Conservation (phyloP, 2,888 invertebrate genomes). For the Tuberolachnus salignus region DNA sequence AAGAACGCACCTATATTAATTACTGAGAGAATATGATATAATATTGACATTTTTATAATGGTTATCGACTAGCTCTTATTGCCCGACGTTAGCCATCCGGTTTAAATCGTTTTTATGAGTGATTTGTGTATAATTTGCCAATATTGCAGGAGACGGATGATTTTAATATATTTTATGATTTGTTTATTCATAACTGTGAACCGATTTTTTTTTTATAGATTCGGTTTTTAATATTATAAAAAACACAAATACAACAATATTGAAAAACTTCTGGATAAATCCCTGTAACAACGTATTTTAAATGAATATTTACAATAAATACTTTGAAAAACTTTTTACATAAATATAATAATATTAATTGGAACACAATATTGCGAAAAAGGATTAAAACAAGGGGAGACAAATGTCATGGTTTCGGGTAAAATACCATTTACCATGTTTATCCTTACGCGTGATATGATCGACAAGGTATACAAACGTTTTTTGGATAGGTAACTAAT, state of each 20-base stretch:
- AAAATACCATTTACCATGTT: slow-evolving; percentile 21
- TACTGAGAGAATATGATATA: neutral
- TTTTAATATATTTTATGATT: neutral
- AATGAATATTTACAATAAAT: slow-evolving; percentile 7
- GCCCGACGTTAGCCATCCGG: neutral
- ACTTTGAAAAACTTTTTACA: slow-evolving; percentile 25
- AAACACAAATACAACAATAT: neutral
- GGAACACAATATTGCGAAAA: slow-evolving; percentile 12
- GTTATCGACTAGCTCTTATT: neutral
- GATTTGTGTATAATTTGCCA: neutral
- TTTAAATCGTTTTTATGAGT: neutral
- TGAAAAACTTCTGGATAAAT: slow-evolving; percentile 19
- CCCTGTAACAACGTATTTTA: slow-evolving; percentile 7
- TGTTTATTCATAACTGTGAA: neutral
- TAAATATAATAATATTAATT: slow-evolving; percentile 1
- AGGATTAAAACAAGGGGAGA: neutral
- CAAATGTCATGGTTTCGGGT: slow-evolving; percentile 3
- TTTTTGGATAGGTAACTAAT: neutral
- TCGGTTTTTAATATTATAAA: neutral
- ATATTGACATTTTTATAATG: neutral
- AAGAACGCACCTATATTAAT: too few relatives aligned
- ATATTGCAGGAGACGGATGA: neutral
- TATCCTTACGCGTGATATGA: slow-evolving; percentile 25
- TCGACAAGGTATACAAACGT: neutral
- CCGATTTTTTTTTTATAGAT: neutral